These are phyloP conservation scores for Conchocele bisecta DNA, from an alignment of 2,888 invertebrate species.

Conservation along the genomic window DNA sequence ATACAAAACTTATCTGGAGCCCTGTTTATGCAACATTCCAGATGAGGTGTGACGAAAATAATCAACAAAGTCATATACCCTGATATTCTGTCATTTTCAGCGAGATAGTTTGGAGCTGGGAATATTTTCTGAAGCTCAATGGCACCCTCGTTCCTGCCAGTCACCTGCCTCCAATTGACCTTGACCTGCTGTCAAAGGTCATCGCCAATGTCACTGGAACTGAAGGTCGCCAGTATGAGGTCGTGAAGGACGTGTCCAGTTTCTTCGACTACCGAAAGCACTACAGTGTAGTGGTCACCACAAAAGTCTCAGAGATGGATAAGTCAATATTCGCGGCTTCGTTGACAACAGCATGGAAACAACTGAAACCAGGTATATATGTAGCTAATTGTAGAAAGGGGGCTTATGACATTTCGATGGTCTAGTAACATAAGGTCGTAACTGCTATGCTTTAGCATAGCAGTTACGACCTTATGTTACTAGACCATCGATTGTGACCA, in stretches of 20 bases:
- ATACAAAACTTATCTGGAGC: no score
- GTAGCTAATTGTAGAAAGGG: no score
- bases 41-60: no score
- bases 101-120: constrained; percentile 45
- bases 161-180: constrained; percentile 19
- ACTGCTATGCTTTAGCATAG: no score
- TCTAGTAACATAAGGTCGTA: no score
- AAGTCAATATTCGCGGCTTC: constrained; percentile 39
- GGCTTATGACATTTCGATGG: no score
- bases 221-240: constrained; percentile 18
- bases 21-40: no score
- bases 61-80: no score
- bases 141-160: constrained; percentile 26
- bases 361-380: constrained; percentile 19
- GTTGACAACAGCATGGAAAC: constrained; percentile 51
- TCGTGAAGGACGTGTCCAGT: constrained; percentile 23
- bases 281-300: constrained; percentile 50
- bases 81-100: constrained; percentile 31
- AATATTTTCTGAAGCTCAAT: constrained; percentile 55
- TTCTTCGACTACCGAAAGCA: constrained; percentile 49
- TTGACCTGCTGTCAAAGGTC: constrained; percentile 22
- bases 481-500: no score
- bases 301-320: constrained; percentile 47
- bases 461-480: no score
- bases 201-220: constrained; percentile 28